Base-by-base conservation (phyloP, 2,797 vertebrate genomes). In the Mormyrus hasselquistii region DNA sequence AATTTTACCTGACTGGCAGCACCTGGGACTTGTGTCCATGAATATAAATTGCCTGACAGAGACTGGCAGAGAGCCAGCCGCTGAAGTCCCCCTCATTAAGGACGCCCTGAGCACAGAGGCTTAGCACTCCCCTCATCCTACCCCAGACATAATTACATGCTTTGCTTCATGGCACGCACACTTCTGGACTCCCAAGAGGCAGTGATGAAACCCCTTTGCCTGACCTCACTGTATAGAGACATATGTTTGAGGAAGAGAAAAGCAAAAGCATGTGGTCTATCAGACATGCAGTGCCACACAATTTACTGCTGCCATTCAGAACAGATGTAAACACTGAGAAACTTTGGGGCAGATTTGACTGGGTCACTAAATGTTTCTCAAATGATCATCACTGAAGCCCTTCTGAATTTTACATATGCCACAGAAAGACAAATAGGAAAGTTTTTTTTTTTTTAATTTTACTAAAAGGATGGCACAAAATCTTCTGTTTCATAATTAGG, bases 1-100 rank as follows among this genome's bases (percentile, higher is more conserved):
- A 89, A 86, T 86, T 53, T 62, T 59, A 89, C 83, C 82, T 89
- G 83, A 89, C 44, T 89, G 83, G 14, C 57, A 89, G 50, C 83
- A 89, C 83, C 88, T 89, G 88, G 79, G 41, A 62, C 44, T 49
- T 25, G 10, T 38, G 25, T 88, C 55, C 55, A 65, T 53, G 82
- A 50, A 82, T 84, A 59, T 59, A 47, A 88, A 88, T 62, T 50
- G 34, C 8, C 76, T 34, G 12, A 22, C 25, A 7, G 12, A n/a
- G 8, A 29, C 10, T 19, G 34, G 34, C 52, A 47, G 14, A 53
- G 29, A 79, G 29, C 12, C 65, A 25, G 44, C 87, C 19, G 62
- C 87, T 79, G 52, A 84, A 44, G 14, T 5, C 25, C 69, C 41
- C 49, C 69, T 82, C 88, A 88, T 57, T 57, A 88, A 53, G 47